phyloP scores from a whole-genome alignment of 2,797 vertebrate species.

The Cheirogaleus major region DNA sequence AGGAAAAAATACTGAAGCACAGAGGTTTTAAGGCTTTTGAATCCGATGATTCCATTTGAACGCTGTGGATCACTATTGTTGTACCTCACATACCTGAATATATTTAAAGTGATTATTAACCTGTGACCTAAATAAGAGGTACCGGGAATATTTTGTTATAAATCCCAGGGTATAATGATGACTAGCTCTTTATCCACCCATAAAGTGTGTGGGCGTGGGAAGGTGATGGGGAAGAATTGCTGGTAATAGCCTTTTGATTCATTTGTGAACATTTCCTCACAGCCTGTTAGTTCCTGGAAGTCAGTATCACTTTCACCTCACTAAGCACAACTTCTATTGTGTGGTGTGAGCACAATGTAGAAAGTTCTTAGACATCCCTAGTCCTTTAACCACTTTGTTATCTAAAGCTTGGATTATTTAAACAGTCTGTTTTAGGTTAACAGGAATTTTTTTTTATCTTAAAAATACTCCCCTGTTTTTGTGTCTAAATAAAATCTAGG shows the following conservation, averaged over 20 bases:
- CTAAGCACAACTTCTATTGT: neutral
- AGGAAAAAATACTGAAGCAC: neutral
- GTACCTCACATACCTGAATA: neutral
- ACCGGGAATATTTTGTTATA: neutral
- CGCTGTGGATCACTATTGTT: neutral
- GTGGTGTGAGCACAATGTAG: neutral
- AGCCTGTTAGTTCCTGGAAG: neutral
- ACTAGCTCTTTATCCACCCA: neutral
- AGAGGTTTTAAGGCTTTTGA: neutral
- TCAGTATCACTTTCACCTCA: neutral
- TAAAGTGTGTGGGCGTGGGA: neutral
- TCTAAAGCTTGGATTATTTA: neutral
- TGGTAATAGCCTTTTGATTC: neutral
- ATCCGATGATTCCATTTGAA: neutral
- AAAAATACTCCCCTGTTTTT: constrained; percentile 6
- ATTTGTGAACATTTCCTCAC: neutral
- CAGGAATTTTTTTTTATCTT: neutral
- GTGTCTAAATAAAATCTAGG: neutral
- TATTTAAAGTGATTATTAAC: neutral
- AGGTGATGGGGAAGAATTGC: neutral
- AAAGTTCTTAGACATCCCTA: neutral
- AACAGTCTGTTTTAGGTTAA: constrained; percentile 27
- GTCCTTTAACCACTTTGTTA: neutral
- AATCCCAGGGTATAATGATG: neutral
- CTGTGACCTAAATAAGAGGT: neutral